These are phyloP conservation scores for Aptenodytes forsteri DNA, from an alignment of 2,113 vertebrate species.

Conservation along the genomic window DNA sequence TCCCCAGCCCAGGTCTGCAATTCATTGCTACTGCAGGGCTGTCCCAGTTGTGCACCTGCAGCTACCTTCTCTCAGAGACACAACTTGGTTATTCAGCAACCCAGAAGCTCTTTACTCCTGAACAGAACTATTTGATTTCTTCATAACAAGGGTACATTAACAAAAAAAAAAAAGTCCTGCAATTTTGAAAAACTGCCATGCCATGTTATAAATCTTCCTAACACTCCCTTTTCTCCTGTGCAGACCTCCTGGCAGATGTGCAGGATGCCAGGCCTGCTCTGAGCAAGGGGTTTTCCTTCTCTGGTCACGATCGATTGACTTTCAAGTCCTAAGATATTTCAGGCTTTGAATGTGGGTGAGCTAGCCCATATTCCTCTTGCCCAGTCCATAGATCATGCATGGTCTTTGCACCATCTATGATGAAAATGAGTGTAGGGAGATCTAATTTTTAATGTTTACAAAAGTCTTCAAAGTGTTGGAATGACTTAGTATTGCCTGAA, in stretches of 20 bases:
- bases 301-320: background rate
- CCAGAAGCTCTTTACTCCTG: background rate
- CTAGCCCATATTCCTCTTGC: background rate
- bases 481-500: background rate
- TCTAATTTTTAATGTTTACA: background rate
- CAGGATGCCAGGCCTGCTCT: background rate
- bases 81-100: background rate
- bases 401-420: background rate
- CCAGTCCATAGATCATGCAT: background rate
- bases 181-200: background rate
- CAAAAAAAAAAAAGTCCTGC: background rate
- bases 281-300: background rate
- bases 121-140: background rate
- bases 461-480: background rate
- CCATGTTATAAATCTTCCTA: background rate
- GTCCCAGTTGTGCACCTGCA: background rate
- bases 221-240: background rate
- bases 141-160: background rate
- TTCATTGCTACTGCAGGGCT: background rate
- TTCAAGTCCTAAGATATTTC: background rate
- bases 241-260: background rate
- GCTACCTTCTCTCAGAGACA: background rate
- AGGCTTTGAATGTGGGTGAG: background rate
- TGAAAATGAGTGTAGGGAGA: background rate
- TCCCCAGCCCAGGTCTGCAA: accelerated